Percentiles rank a stretch among this genome's conserved stretches.
Conservation (phyloP, 1,140 invertebrate genomes). For the Linepithema humile region DNA sequence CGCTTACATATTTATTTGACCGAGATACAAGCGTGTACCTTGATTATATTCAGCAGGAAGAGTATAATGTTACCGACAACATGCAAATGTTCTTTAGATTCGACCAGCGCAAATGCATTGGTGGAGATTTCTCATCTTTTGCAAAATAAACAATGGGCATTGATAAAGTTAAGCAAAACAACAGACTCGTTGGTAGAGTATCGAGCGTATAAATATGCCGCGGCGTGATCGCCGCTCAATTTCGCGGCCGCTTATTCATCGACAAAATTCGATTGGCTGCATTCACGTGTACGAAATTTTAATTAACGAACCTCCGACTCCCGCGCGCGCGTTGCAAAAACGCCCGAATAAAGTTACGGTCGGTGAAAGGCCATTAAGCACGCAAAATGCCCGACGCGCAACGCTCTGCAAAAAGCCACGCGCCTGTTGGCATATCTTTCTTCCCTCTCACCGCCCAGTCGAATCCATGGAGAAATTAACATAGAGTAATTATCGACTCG, state of each 20-base stretch:
- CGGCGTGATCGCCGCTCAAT: slow-evolving; percentile 67
- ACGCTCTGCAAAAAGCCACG: slow-evolving; percentile 63
- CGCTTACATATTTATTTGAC: no score
- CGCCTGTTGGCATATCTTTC: not conserved
- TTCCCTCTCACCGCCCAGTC: not conserved
- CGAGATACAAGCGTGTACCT: no score
- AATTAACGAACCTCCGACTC: slow-evolving; percentile 70
- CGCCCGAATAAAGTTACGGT: slow-evolving; percentile 71
- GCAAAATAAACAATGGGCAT: slow-evolving; percentile 26
- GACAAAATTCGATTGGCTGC: slow-evolving; percentile 71
- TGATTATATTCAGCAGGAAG: no score
- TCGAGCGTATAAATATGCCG: slow-evolving; percentile 56
- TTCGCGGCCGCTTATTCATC: slow-evolving; percentile 71
- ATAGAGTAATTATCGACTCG: slow-evolving; percentile 69
- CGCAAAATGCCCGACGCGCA: slow-evolving; percentile 64
- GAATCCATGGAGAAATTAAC: slow-evolving; percentile 64
- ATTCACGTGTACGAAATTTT: slow-evolving; percentile 73
- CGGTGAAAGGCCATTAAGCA: slow-evolving; percentile 73
- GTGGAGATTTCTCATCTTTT: slow-evolving; percentile 2
- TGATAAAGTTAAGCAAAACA: slow-evolving; percentile 46
- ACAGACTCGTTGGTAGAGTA: slow-evolving; percentile 31
- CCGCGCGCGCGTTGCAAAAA: slow-evolving; percentile 59
- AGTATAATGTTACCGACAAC: not conserved
- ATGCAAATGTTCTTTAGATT: not conserved
- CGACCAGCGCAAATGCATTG: not conserved